A percentile compares a stretch with the other conserved stretches of the same genome.
Evolutionary conservation across 2,113 vertebrate species (phyloP).

Genomic region (Gobiocypris rarus): DNA sequence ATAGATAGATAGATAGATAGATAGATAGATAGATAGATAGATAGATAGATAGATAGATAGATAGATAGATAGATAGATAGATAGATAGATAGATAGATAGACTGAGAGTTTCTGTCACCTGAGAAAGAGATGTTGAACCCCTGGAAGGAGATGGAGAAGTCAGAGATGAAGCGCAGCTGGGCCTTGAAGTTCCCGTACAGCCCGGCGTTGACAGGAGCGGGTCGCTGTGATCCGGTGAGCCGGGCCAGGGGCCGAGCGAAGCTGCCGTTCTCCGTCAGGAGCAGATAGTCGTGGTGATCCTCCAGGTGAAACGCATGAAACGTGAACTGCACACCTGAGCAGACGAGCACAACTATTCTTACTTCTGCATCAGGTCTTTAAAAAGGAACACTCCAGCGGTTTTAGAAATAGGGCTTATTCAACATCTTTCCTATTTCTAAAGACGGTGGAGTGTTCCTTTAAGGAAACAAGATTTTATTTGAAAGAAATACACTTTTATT

Average conservation of each 20-base stretch:
- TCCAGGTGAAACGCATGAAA: constrained; percentile 80
- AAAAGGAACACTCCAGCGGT: no score
- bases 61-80: no score
- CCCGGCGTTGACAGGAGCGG: constrained; percentile 72
- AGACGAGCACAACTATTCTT: neutral
- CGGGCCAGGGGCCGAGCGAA: constrained; percentile 76
- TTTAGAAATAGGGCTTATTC: no score
- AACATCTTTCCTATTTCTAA: no score
- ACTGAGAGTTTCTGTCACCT: constrained; percentile 56
- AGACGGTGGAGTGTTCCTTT: no score
- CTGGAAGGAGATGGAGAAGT: constrained; percentile 81
- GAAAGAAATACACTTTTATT: no score
- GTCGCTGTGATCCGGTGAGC: constrained; percentile 76
- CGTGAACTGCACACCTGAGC: constrained; percentile 78
- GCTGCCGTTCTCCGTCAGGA: constrained; percentile 79
- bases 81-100: no score
- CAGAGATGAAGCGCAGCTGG: constrained; percentile 81
- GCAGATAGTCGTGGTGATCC: constrained; percentile 81
- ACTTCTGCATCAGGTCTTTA: neutral
- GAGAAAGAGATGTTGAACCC: constrained; percentile 82
- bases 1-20: no score
- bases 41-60: no score
- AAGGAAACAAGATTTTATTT: no score
- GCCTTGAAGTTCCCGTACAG: constrained; percentile 80
- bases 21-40: no score